These are phyloP conservation scores for Pyrrhia umbra DNA, from an alignment of 2,888 invertebrate species.

Conservation along the genomic window DNA sequence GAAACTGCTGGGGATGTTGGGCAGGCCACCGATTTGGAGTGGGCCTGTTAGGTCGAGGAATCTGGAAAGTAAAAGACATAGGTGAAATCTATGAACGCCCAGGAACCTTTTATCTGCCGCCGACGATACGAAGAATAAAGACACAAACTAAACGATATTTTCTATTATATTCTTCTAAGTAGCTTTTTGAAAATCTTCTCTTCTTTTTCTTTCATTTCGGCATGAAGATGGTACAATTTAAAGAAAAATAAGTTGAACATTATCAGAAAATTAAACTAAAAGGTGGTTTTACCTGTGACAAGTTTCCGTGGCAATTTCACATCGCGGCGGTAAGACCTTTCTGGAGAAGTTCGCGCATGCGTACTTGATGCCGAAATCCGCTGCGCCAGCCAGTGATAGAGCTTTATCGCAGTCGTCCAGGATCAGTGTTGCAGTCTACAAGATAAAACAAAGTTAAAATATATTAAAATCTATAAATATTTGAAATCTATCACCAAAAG, in stretches of 20 bases:
- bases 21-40: constrained; percentile 97
- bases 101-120: no score
- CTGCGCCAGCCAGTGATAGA: constrained; percentile 93
- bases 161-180: no score
- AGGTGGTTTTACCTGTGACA: constrained; percentile 91
- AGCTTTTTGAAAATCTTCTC: no score
- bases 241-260: no score
- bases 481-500: no score
- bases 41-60: constrained; percentile 98
- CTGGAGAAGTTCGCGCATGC: constrained; percentile 95
- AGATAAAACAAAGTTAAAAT: constrained; percentile 30
- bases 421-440: constrained; percentile 94
- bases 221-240: no score
- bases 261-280: background rate
- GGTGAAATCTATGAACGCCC: no score
- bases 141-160: no score
- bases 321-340: constrained; percentile 93
- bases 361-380: constrained; percentile 93
- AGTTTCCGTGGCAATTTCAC: constrained; percentile 94
- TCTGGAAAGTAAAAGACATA: constrained; percentile 74
- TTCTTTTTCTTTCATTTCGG: background rate
- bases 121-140: no score
- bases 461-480: background rate
- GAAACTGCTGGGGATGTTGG: constrained; percentile 94
- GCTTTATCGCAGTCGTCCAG: constrained; percentile 97